Evolutionary conservation across 2,797 vertebrate species (phyloP).

Genomic region (Paedocypris micromegethes): DNA sequence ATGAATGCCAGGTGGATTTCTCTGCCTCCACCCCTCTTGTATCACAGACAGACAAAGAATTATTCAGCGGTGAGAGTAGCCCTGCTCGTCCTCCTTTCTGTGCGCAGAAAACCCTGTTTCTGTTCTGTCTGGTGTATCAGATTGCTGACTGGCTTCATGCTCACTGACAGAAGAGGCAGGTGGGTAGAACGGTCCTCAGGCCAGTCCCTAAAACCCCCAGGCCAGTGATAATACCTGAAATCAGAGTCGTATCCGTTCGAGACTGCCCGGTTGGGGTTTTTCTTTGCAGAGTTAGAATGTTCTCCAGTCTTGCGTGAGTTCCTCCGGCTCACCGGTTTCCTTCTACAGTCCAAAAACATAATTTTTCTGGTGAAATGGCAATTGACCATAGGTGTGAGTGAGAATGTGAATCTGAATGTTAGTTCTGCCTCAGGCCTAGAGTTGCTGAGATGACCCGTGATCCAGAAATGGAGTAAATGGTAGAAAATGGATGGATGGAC

Average conservation of each 20-base stretch:
- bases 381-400: no score
- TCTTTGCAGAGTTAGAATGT: neutral
- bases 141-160: constrained; percentile 39
- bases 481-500: no score
- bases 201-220: constrained; percentile 19
- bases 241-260: constrained; percentile 9
- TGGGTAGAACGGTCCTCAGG: constrained; percentile 27
- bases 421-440: no score
- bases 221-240: constrained; percentile 30
- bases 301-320: no score
- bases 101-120: constrained; percentile 27
- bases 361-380: no score
- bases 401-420: no score
- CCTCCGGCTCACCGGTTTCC: no score
- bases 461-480: no score
- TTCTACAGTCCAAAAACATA: no score
- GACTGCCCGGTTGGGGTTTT: no score
- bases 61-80: constrained; percentile 42
- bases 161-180: constrained; percentile 39
- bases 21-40: constrained; percentile 25
- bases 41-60: constrained; percentile 42
- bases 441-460: no score
- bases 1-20: constrained; percentile 56
- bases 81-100: constrained; percentile 32
- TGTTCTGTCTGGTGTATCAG: constrained; percentile 38